Conservation (phyloP, 2,888 invertebrate species). For the Sinotaia quadrata region DNA sequence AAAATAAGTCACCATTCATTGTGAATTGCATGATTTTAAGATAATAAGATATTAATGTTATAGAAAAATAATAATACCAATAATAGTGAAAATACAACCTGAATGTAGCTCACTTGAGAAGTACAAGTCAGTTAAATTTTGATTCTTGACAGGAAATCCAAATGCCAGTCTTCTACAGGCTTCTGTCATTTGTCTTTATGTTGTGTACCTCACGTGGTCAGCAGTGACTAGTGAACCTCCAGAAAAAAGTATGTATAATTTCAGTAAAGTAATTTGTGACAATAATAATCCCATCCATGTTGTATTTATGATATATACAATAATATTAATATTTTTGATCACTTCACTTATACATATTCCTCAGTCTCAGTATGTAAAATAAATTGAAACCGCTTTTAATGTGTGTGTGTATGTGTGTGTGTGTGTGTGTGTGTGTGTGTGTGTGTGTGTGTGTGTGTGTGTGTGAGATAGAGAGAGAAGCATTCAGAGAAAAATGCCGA, state of each 20-base stretch:
- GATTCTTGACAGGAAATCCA: conserved; percentile 61
- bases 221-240: conserved; percentile 73
- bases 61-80: no score
- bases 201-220: conserved; percentile 74
- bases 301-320: not conserved
- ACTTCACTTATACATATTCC: not conserved
- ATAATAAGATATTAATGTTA: no score
- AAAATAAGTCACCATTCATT: no score
- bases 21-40: no score
- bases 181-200: conserved; percentile 72
- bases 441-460: not conserved
- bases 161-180: conserved; percentile 72
- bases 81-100: no score
- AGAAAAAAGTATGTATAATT: conserved; percentile 54
- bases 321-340: not conserved
- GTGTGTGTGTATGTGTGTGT: not conserved
- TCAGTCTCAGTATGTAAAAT: not conserved
- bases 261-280: not conserved
- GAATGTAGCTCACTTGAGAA: not conserved
- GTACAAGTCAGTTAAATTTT: not conserved
- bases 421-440: not conserved
- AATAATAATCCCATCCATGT: not conserved
- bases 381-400: not conserved
- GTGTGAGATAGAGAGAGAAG: not conserved
- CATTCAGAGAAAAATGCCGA: not conserved